Base-by-base conservation (phyloP, 37 sponge, comb jelly and placozoan genomes). In the Aphrocallistes beatrix region DNA sequence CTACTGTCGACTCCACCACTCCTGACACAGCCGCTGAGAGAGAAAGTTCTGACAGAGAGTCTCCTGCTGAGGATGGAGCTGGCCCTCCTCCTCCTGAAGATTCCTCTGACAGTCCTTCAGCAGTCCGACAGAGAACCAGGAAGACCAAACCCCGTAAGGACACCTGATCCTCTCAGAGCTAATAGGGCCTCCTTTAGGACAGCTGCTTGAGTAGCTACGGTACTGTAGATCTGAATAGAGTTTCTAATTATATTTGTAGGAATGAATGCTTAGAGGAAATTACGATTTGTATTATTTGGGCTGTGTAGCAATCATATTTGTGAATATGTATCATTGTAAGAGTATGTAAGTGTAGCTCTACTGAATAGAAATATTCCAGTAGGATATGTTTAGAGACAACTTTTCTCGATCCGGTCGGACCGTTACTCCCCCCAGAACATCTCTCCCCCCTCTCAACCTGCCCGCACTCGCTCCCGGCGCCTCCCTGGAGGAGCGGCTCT, bases 101-200 rank as follows among this genome's bases (percentile, higher is more conserved):
- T 30, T 1, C 75, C 34, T 60, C 75, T 13, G 75, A 60, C 3
- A 13, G 75, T 1, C 49, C 49, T 17, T n/a, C n/a, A n/a, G 75
- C 8, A 32, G 75, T 60, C 8, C 10, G 75, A 30, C 10, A 60
- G 75, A 3, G 75, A 60, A 60, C 75, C 10, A 60, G n/a, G 75
- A 60, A 60, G 21, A 60, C 8, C 75, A 60, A 60, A 13, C 75
- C 75, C n/a, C 75, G 75, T 60, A 60, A 60, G n/a, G 75, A 60
- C 34, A 60, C 75, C 10, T 60, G 75, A 60, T 3, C n/a, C n/a
- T n/a, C n/a, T n/a, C n/a, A n/a, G n/a, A n/a, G n/a, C n/a, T n/a
- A n/a, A n/a, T n/a, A n/a, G n/a, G n/a, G n/a, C n/a, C n/a, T n/a
- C n/a, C n/a, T n/a, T n/a, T n/a, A n/a, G n/a, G n/a, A n/a, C n/a